Conservation (phyloP, 2,797 vertebrate genomes). For the Enteromius treurensis region DNA sequence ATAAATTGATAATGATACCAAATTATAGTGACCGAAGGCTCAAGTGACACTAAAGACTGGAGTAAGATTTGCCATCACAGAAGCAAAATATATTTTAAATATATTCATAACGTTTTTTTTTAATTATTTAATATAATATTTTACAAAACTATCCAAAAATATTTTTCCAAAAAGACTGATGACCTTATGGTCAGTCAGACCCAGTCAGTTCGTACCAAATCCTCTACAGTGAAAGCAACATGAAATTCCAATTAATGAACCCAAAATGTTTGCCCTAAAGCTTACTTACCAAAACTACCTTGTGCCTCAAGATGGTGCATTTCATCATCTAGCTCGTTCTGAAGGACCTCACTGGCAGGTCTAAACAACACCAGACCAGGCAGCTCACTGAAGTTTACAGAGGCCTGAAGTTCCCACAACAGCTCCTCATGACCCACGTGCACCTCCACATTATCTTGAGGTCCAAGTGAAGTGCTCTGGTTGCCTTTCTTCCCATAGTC, state of each 20-base stretch:
- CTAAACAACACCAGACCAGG: slow-evolving; percentile 65
- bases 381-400: slow-evolving; percentile 66
- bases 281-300: slow-evolving; percentile 68
- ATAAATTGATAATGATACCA: neutral
- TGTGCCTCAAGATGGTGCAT: slow-evolving; percentile 61
- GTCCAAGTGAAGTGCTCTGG: slow-evolving; percentile 57
- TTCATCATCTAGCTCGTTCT: slow-evolving; percentile 70
- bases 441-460: slow-evolving; percentile 43
- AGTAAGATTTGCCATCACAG: neutral
- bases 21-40: neutral
- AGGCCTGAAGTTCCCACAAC: slow-evolving; percentile 59
- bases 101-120: neutral
- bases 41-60: neutral
- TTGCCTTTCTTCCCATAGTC: slow-evolving; percentile 54
- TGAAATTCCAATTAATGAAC: neutral
- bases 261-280: neutral
- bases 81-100: neutral
- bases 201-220: neutral
- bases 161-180: neutral
- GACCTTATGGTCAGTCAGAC: neutral
- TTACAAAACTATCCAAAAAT: neutral
- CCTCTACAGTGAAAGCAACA: neutral
- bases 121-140: neutral
- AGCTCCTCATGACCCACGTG: slow-evolving; percentile 43
- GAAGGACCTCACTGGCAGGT: slow-evolving; percentile 61